Evolutionary conservation across 2,888 invertebrate genomes (phyloP), one percentile per base, ranked within the genome.

Genomic region (Lepidochrysops patricia): DNA sequence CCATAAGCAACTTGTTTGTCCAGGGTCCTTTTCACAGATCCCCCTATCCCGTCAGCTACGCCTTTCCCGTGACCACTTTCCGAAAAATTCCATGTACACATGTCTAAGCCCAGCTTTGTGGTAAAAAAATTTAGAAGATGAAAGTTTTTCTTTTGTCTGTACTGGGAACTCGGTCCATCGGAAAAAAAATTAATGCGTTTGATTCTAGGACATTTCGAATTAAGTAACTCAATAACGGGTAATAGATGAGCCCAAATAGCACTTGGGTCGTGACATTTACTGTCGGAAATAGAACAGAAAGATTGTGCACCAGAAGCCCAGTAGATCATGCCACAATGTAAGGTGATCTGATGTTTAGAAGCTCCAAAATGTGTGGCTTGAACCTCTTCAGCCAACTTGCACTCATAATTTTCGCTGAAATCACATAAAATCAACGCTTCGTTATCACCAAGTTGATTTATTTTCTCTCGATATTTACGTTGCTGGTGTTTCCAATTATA

Each of bases 141-240:
- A 61, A 70, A 70, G 60, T 65, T 66, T 57, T 66, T 66, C 57
- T 72, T 70, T 57, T 70, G 68, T 13, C 68, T 60, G 52, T 70
- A 70, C 60, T 72, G 69, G 1, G 60, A 61, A 5, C 57, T 62
- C 7, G 71, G 72, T 4, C 70, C 70, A 57, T 71, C 70, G 3
- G 70, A 70, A 57, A 62, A 68, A 59, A 66, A 67, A 63, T 69
- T 68, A 12, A 70, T 63, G 2, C 66, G 61, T 13, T 57, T 50
- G 5, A 65, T 35, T 13, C 62, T 54, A 9, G 67, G 67, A 43
- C 32, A 56, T 15, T 34, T 26, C 43, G 62, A 43, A 57, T 65
- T 70, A 4, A 61, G 54, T 2, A 64, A 34, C 29, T 66, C 54
- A 13, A 70, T 32, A 29, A 71, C 52, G 5, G 68, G 70, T 15